Evolutionary conservation across 2,113 vertebrate species (phyloP).

Genomic region (Agapornis roseicollis): DNA sequence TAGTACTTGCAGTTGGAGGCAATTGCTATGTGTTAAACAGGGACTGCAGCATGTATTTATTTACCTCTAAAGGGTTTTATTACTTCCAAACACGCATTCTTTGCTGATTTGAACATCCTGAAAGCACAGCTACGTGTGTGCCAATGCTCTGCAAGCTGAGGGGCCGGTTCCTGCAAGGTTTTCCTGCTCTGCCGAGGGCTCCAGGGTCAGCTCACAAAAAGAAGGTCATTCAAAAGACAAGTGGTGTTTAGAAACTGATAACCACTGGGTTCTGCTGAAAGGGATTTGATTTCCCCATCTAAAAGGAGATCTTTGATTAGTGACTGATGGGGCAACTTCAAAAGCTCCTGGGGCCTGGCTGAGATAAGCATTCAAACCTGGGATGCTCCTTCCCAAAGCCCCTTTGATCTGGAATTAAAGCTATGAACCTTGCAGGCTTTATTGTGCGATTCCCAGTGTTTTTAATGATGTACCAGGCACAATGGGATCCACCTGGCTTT

Average conservation of each 20-base stretch:
- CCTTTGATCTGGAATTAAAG: constrained; percentile 67
- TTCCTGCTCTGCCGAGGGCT: background rate
- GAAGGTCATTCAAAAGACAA: constrained; percentile 45
- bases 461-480: constrained; percentile 33
- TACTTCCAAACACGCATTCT: constrained; percentile 48
- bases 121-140: background rate
- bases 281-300: constrained; percentile 56
- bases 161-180: background rate
- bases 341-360: constrained; percentile 31
- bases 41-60: background rate
- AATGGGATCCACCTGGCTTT: constrained; percentile 36
- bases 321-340: constrained; percentile 67
- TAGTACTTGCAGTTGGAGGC: background rate
- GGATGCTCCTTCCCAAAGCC: constrained; percentile 37
- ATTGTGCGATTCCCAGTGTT: background rate
- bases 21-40: background rate
- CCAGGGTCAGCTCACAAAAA: constrained; percentile 43
- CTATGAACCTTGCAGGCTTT: constrained; percentile 39
- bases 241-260: constrained; percentile 55
- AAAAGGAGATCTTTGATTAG: constrained; percentile 61
- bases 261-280: constrained; percentile 36
- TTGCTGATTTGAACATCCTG: constrained; percentile 33
- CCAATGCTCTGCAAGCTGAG: background rate
- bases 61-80: constrained; percentile 50
- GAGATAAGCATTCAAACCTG: constrained; percentile 63